A percentile compares a stretch with the other conserved stretches of the same genome.
phyloP scores from a whole-genome alignment of 1,140 invertebrate species.

The Drosophila orena region DNA sequence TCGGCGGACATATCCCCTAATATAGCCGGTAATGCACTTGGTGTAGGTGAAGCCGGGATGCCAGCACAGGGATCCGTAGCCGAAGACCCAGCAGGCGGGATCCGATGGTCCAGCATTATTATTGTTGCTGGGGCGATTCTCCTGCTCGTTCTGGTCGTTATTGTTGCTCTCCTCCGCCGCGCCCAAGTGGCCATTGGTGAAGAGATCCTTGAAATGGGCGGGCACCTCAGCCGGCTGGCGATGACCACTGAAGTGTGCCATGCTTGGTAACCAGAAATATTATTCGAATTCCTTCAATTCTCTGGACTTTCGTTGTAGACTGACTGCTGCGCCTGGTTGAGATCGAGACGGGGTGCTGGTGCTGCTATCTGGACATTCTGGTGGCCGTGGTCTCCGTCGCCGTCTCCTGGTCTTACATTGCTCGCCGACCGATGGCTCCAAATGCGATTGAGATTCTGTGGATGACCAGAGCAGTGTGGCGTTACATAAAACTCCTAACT shows the following conservation, averaged over 20 bases:
- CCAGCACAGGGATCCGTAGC: constrained; percentile 95
- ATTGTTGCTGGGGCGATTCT: constrained; percentile 35
- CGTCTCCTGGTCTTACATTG: constrained; percentile 51
- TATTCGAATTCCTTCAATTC: neutral
- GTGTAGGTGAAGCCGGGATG: constrained; percentile 92
- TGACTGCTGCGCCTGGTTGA: constrained; percentile 15
- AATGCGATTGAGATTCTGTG: constrained; percentile 28
- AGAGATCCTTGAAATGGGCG: constrained; percentile 74
- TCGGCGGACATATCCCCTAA: constrained; percentile 89
- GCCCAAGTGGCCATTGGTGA: constrained; percentile 62
- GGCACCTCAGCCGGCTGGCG: constrained; percentile 55
- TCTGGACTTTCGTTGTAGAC: neutral
- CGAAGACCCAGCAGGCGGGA: constrained; percentile 90
- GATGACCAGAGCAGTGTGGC: neutral
- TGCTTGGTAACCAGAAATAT: constrained; percentile 5
- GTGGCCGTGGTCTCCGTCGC: constrained; percentile 17
- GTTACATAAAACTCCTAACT: constrained; percentile 29
- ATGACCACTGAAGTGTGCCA: constrained; percentile 71
- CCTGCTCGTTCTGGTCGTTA: constrained; percentile 30
- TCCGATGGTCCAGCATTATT: constrained; percentile 45
- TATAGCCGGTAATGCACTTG: constrained; percentile 89
- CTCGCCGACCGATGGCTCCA: constrained; percentile 13
- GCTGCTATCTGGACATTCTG: constrained; percentile 56
- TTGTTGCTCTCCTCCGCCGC: constrained; percentile 52
- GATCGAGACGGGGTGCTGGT: constrained; percentile 19